phyloP scores from a whole-genome alignment of 2,888 invertebrate species.

The Pediacus dermestoides region DNA sequence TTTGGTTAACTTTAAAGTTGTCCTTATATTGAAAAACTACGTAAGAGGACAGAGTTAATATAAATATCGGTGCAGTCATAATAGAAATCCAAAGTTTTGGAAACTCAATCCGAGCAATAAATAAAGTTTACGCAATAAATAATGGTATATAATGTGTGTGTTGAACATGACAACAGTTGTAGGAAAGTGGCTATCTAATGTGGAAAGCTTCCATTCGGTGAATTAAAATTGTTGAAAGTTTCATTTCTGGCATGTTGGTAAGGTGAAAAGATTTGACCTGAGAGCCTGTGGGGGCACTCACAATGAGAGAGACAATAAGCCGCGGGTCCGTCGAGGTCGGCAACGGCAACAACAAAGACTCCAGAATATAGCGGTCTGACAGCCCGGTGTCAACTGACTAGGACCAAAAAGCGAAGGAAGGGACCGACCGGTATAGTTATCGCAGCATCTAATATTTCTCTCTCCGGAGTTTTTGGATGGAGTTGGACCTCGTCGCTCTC shows the following conservation, averaged over 20 bases:
- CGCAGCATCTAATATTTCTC: conserved; percentile 38
- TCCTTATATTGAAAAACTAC: too few relatives aligned
- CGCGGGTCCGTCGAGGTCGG: conserved; percentile 32
- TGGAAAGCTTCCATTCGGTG: too few relatives aligned
- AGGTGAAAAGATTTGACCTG: conserved; percentile 22
- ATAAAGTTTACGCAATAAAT: too few relatives aligned
- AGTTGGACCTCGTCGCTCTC: too few relatives aligned
- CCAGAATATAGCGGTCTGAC: conserved; percentile 35
- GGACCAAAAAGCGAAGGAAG: conserved; percentile 29
- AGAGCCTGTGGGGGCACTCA: conserved; percentile 2
- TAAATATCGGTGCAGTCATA: too few relatives aligned
- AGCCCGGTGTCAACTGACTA: conserved; percentile 42
- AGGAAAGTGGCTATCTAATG: too few relatives aligned
- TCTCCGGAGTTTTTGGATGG: not conserved
- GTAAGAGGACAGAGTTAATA: too few relatives aligned
- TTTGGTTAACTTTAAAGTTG: too few relatives aligned
- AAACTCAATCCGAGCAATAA: too few relatives aligned
- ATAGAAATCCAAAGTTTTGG: too few relatives aligned
- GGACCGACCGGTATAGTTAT: conserved; percentile 38
- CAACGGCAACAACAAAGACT: conserved; percentile 38
- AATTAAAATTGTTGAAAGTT: conserved; percentile 2
- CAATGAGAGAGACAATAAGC: conserved; percentile 20
- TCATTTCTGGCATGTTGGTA: not conserved
- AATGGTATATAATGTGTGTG: too few relatives aligned
- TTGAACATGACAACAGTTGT: too few relatives aligned